These are phyloP conservation scores for Salticus scenicus DNA, from an alignment of 2,888 invertebrate genomes.

Conservation along the genomic window DNA sequence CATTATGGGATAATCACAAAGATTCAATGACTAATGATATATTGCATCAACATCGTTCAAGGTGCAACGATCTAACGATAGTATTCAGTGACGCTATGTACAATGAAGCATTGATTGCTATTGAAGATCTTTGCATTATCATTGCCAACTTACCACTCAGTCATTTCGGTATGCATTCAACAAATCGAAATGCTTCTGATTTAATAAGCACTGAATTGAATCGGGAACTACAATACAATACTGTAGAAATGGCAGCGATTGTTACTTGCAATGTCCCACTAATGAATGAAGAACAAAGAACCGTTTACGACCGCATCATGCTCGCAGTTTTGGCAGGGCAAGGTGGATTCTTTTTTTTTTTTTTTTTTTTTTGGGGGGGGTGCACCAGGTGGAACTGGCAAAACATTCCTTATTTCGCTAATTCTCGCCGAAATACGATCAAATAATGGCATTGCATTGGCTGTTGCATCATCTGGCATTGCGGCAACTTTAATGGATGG, in stretches of 20 bases:
- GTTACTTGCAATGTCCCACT: constrained; percentile 23
- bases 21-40: constrained; percentile 34
- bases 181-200: background rate
- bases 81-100: constrained; percentile 19
- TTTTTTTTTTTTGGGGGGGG: too few relatives aligned
- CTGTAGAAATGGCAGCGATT: constrained; percentile 24
- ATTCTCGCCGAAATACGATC: too few relatives aligned
- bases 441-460: too few relatives aligned
- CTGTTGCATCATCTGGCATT: too few relatives aligned
- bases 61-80: constrained; percentile 39
- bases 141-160: background rate
- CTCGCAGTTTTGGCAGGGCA: background rate
- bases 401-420: too few relatives aligned
- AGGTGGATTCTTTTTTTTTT: constrained; percentile 72
- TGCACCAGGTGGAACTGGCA: too few relatives aligned
- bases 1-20: background rate
- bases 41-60: constrained; percentile 36
- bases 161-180: background rate
- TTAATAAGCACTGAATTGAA: background rate
- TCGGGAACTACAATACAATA: constrained; percentile 7
- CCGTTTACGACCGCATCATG: background rate
- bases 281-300: constrained; percentile 15
- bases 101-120: constrained; percentile 35
- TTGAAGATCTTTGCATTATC: constrained; percentile 22
- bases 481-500: too few relatives aligned